Evolutionary conservation across 2,113 vertebrate genomes (phyloP), one percentile per base, ranked within the genome.

Genomic region (Accipiter virgatus): DNA sequence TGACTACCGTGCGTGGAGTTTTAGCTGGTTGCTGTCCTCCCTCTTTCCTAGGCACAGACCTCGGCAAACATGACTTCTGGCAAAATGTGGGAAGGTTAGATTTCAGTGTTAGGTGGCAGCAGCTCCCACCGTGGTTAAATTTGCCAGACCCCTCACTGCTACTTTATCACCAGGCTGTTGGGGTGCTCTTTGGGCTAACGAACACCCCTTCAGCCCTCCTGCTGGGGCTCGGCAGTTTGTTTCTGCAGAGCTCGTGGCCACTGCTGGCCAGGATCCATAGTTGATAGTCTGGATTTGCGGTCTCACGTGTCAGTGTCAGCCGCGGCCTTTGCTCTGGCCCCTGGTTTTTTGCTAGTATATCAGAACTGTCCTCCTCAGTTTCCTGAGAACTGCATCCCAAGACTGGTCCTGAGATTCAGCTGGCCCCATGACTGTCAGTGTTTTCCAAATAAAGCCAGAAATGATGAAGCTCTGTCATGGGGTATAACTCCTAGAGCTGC

Each of bases 161-260:
- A 2, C 50, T 26, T 68, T 18, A 9, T 5, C 52, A 45, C 13
- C 31, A 26, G 38, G 56, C 15, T 3, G 7, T 13, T 26, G 31
- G 62, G 58, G 50, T 55, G 6, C 13, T 10, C 8, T 34, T 7
- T 34, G 84, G 77, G 92, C 8, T 50, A 23, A 40, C 0, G 10
- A 50, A 5, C 66, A 3, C 4, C 50, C 15, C 47, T 7, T 8
- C 13, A 23, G 10, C 29, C 36, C 8, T 48, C 18, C 52, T 29
- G 7, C 20, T 1, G 2, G 16, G 22, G 26, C 45, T 12, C 1
- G 13, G 17, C 20, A 3, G 1, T 22, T 31, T 14, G 40, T 14
- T 32, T 56, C 63, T 38, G 67, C 48, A 1, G 22, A 18, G 26
- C 36, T 80, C 12, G 55, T 20, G 63, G 70, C 58, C 2, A 3